phyloP scores from a whole-genome alignment of 2,797 vertebrate genomes.

The Morelia viridis region DNA sequence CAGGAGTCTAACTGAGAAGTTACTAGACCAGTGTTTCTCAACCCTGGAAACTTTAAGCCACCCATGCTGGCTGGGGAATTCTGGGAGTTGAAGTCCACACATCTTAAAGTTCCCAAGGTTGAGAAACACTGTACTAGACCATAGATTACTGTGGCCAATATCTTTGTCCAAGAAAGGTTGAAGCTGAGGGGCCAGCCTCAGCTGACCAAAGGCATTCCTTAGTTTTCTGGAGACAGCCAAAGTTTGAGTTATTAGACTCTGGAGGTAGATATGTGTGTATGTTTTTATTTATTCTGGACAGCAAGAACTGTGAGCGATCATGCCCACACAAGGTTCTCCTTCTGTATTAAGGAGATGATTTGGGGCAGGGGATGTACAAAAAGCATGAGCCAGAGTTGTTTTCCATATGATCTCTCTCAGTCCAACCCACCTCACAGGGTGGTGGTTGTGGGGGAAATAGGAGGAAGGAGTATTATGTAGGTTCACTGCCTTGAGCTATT shows the following conservation, averaged over 20 bases:
- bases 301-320: background rate
- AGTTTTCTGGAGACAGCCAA: background rate
- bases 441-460: too few relatives aligned
- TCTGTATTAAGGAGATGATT: background rate
- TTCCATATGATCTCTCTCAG: too few relatives aligned
- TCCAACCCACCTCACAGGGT: too few relatives aligned
- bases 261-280: background rate
- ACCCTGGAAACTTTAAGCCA: too few relatives aligned
- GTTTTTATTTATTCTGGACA: background rate
- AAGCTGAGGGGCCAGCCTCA: background rate
- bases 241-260: background rate
- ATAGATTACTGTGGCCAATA: background rate
- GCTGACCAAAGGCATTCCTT: background rate
- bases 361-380: background rate
- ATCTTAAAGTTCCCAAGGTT: too few relatives aligned
- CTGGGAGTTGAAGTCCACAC: too few relatives aligned
- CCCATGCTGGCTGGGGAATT: too few relatives aligned
- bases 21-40: background rate
- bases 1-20: background rate
- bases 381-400: background rate
- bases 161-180: background rate
- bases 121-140: background rate
- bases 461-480: too few relatives aligned
- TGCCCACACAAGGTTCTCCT: background rate
- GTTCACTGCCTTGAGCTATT: too few relatives aligned